Base-by-base conservation (phyloP, 2,888 invertebrate genomes). In the Aporophyla nigra region DNA sequence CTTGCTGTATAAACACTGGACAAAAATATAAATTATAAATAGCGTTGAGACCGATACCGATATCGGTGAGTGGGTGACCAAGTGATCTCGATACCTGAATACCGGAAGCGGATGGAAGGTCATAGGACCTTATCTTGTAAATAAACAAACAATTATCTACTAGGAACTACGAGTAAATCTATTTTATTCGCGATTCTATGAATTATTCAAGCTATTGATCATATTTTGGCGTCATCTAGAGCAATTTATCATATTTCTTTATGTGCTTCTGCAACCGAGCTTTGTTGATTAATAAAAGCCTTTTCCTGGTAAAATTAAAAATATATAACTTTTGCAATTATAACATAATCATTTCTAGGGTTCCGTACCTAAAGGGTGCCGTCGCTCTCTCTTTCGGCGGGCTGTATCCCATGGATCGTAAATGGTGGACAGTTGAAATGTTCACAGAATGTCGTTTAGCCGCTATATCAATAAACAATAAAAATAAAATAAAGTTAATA, bases 131-230 rank as follows among this genome's bases (percentile, higher is more conserved):
- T 80, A 77, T 76, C 68, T 83, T 80, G 81, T 74, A 86, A 86
- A 87, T 87, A 91, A 89, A 84, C 77, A 82, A 84, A 86, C 65
- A 78, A 76, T 78, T 76, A 87, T 76, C 62, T 24, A 80, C 74
- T 88, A 91, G 91, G 92, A 93, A 93, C 89, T 87, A 80, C 61
- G 19, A 72, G 70, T 76, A 74, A 80, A 89, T 88, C 82, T 74
- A 83, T 80, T 61, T 87, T 89, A 78, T 89, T 88, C 79, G 76
- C 74, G n/a, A 71, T 68, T 46, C 24, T 74, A 89, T 90, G 84
- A 90, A 90, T 91, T 87, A 91, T 91, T 90, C 83, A 90, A 80
- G 10, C 24, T 49, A 81, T 73, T n/a, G 43, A 27, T 65, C 19
- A 80, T 69, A 72, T 80, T 85, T 82, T 75, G 65, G 82, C 24